These are phyloP conservation scores for Cancer borealis DNA, from an alignment of 2,888 invertebrate species.

Conservation along the genomic window DNA sequence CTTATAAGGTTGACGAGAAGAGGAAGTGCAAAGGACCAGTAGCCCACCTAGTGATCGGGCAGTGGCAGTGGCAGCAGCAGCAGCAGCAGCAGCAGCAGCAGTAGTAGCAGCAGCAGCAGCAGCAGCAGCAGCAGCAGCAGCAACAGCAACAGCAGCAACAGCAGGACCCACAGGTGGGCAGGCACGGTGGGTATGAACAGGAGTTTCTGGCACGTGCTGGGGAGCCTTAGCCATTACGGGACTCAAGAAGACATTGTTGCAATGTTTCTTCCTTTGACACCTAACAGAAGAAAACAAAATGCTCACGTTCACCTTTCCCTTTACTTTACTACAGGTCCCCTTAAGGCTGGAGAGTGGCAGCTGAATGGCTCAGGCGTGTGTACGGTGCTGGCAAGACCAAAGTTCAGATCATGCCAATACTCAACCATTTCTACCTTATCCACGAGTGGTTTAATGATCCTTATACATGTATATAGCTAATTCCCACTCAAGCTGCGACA, in stretches of 20 bases:
- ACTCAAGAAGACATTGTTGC: not conserved
- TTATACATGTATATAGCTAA: not conserved
- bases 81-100: not conserved
- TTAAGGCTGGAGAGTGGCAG: not conserved
- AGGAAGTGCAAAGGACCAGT: not conserved
- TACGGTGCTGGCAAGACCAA: not conserved
- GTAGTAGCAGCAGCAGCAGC: not conserved
- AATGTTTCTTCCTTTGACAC: not conserved
- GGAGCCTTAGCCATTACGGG: not conserved
- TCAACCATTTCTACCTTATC: not conserved
- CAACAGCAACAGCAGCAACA: not conserved
- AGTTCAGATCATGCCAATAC: not conserved
- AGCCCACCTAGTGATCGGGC: not conserved
- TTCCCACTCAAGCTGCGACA: not conserved
- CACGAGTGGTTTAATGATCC: not conserved
- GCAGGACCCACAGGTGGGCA: not conserved
- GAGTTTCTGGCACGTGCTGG: not conserved
- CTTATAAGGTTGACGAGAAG: not conserved
- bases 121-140: not conserved
- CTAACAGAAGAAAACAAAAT: slow-evolving; percentile 6
- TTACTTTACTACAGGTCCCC: not conserved
- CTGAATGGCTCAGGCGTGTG: not conserved
- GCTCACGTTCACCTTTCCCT: not conserved
- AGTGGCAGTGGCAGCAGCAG: not conserved
- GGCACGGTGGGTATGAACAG: not conserved